phyloP scores from a whole-genome alignment of 2,888 invertebrate genomes.

The Parasteatoda lunata region DNA sequence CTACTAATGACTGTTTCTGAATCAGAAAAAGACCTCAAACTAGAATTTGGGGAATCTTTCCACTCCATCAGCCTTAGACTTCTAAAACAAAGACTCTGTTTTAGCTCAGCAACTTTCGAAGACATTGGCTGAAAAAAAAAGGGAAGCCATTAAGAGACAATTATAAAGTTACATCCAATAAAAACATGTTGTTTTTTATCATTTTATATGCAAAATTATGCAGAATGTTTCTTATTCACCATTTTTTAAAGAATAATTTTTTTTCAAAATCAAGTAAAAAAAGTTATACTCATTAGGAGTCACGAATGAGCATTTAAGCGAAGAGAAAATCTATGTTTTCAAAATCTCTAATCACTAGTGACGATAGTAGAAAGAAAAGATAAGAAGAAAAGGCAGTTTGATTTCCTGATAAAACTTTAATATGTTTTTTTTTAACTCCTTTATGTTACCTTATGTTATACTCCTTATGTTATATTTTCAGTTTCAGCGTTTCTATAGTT shows the following conservation, averaged over 20 bases:
- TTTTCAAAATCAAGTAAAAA: neutral
- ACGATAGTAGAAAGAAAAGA: too few relatives aligned
- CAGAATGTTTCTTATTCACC: neutral
- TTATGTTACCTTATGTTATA: too few relatives aligned
- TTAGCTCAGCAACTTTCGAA: neutral
- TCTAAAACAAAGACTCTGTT: neutral
- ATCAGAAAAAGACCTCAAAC: constrained; percentile 14
- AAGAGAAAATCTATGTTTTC: neutral
- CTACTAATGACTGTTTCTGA: constrained; percentile 4
- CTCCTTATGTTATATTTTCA: too few relatives aligned
- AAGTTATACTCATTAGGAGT: neutral
- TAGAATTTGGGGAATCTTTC: neutral
- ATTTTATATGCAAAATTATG: neutral
- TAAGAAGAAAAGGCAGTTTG: too few relatives aligned
- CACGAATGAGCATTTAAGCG: neutral
- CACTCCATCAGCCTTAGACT: neutral
- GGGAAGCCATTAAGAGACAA: neutral
- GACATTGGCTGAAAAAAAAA: neutral
- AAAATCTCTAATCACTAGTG: too few relatives aligned
- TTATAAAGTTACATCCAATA: neutral
- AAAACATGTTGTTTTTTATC: neutral
- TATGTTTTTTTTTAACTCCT: too few relatives aligned
- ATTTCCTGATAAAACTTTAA: too few relatives aligned
- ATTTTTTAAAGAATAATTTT: neutral
- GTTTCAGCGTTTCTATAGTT: too few relatives aligned